These are phyloP conservation scores for Halichondria panicea DNA, from an alignment of 37 sponge, comb jelly and placozoan species.

Conservation along the genomic window DNA sequence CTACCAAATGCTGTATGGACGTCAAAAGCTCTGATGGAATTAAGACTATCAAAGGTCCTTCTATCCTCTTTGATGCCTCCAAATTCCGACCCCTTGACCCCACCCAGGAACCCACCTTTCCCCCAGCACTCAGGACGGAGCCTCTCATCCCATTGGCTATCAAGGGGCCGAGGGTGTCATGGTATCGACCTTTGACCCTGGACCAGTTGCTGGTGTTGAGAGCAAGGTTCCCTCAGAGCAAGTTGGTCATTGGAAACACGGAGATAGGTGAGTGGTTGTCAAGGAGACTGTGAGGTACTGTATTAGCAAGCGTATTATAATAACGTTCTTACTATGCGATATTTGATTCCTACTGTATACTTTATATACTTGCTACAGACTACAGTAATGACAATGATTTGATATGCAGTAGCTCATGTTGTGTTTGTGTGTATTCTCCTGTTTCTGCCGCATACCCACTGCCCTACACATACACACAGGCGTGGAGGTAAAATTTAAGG, in stretches of 20 bases:
- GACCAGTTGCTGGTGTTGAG: constrained; percentile 68
- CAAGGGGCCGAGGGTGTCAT: constrained; percentile 48
- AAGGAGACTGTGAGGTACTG: too few relatives aligned
- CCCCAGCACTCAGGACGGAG: constrained; percentile 59
- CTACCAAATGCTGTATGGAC: not conserved
- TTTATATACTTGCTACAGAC: too few relatives aligned
- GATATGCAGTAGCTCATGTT: too few relatives aligned
- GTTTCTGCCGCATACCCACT: too few relatives aligned
- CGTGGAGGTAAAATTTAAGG: constrained; percentile 75
- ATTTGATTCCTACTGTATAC: too few relatives aligned
- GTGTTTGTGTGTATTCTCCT: too few relatives aligned
- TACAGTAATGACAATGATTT: too few relatives aligned
- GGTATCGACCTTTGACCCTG: constrained; percentile 73
- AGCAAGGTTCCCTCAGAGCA: constrained; percentile 40
- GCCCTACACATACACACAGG: too few relatives aligned
- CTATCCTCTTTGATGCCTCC: constrained; percentile 55
- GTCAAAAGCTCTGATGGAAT: not conserved
- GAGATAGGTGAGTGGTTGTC: constrained; percentile 73
- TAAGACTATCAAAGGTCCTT: constrained; percentile 5
- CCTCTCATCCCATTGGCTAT: constrained; percentile 44
- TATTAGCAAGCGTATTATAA: too few relatives aligned
- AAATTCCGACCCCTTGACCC: constrained; percentile 78
- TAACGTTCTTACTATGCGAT: too few relatives aligned
- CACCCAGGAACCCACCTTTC: constrained; percentile 85
- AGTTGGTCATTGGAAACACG: constrained; percentile 75